Conservation (phyloP, 2,888 invertebrate species). For the Dromius quadrimaculatus region DNA sequence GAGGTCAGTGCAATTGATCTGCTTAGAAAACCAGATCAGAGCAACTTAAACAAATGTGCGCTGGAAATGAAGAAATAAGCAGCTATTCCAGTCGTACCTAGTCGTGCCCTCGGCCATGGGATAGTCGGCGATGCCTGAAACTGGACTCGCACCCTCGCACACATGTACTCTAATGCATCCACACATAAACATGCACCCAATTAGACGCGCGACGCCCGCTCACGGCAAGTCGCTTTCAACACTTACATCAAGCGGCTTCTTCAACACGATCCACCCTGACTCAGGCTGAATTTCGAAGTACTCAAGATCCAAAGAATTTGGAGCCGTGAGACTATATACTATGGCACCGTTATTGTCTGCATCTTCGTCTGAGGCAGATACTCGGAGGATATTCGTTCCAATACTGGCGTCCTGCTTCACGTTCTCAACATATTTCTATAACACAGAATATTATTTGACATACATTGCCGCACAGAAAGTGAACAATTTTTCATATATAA, state of each 20-base stretch:
- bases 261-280: slow-evolving; percentile 96
- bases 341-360: slow-evolving; percentile 97
- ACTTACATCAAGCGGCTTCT: slow-evolving; percentile 97
- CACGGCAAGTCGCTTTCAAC: slow-evolving; percentile 59
- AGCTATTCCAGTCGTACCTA: slow-evolving; percentile 67
- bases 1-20: slow-evolving; percentile 67
- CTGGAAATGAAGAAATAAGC: slow-evolving; percentile 78
- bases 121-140: slow-evolving; percentile 24
- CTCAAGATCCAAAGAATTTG: slow-evolving; percentile 90
- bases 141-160: slow-evolving; percentile 31
- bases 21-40: slow-evolving; percentile 61
- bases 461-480: too few relatives aligned
- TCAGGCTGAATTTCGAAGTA: slow-evolving; percentile 97
- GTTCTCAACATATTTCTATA: slow-evolving; percentile 95
- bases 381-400: slow-evolving; percentile 92
- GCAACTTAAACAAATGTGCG: slow-evolving; percentile 81
- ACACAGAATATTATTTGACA: too few relatives aligned
- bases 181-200: slow-evolving; percentile 14
- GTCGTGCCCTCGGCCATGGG: slow-evolving; percentile 16
- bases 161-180: slow-evolving; percentile 8
- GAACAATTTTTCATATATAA: background rate
- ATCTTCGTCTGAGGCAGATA: slow-evolving; percentile 97
- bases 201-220: slow-evolving; percentile 47
- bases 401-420: slow-evolving; percentile 97
- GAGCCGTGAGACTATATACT: slow-evolving; percentile 90